A percentile compares a stretch with the other conserved stretches of the same genome.
Conservation (phyloP, 53 echinoderm and acorn worm species). For the Crossaster papposus region DNA sequence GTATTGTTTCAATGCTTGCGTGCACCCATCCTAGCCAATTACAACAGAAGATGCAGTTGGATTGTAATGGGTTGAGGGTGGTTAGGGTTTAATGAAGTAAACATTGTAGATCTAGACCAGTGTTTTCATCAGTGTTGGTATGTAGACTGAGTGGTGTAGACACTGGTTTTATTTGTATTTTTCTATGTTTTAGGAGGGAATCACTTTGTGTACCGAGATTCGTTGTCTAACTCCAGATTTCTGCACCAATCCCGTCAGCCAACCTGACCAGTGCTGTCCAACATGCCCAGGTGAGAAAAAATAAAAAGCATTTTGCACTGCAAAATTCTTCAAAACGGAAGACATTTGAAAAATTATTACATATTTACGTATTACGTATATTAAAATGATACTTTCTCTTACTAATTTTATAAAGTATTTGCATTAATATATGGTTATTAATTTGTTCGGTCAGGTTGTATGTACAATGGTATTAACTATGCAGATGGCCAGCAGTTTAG, state of each 20-base stretch:
- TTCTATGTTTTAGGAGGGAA: constrained; percentile 66
- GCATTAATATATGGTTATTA: background rate
- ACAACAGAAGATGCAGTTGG: no score
- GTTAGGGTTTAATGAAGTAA: no score
- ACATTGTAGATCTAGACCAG: no score
- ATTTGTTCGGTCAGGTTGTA: constrained; percentile 72
- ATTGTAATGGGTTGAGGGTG: no score
- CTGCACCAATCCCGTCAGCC: constrained; percentile 79
- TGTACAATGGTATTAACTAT: constrained; percentile 88
- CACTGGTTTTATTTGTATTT: no score
- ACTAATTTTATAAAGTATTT: background rate
- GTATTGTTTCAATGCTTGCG: no score
- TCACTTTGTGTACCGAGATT: constrained; percentile 89
- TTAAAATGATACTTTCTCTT: background rate
- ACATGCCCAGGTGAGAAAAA: constrained; percentile 82
- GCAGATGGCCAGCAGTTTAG: constrained; percentile 82
- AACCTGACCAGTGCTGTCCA: constrained; percentile 92
- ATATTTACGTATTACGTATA: background rate
- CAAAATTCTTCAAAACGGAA: no score
- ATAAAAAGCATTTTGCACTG: no score
- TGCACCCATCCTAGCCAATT: no score
- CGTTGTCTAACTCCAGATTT: constrained; percentile 91
- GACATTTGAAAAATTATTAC: no score
- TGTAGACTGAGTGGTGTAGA: no score
- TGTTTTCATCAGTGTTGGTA: no score